Conservation (phyloP, 1,140 invertebrate genomes). For the Hylyphantes graminicola region DNA sequence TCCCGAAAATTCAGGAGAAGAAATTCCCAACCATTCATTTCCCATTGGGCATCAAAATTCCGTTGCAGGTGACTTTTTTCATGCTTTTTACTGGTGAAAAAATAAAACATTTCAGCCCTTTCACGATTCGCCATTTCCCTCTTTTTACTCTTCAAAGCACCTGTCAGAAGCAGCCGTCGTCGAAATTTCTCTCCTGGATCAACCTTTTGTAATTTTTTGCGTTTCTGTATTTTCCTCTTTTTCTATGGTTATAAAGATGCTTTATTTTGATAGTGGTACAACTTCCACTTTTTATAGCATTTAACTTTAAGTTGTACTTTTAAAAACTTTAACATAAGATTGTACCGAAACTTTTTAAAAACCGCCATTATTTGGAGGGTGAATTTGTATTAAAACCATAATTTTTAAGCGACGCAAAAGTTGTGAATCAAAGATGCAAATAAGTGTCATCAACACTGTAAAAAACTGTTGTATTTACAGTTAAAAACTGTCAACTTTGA, state of each 20-base stretch:
- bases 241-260: no score
- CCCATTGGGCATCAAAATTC: conserved; percentile 42
- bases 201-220: conserved; percentile 22
- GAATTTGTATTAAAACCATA: no score
- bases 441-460: no score
- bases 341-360: background rate
- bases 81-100: background rate
- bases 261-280: no score
- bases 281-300: no score
- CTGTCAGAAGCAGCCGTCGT: conserved; percentile 55
- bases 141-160: conserved; percentile 48
- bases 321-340: background rate
- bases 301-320: no score
- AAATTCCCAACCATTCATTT: conserved; percentile 37
- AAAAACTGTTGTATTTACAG: no score
- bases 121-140: conserved; percentile 48
- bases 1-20: conserved; percentile 29
- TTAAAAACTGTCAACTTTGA: no score
- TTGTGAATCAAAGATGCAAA: no score
- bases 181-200: conserved; percentile 51
- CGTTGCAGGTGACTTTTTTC: conserved; percentile 18
- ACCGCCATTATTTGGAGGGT: background rate
- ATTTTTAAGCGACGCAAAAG: no score
- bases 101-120: conserved; percentile 31
- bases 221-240: no score